Base-by-base conservation (phyloP, 2,113 vertebrate species). In the Octodon degus region DNA sequence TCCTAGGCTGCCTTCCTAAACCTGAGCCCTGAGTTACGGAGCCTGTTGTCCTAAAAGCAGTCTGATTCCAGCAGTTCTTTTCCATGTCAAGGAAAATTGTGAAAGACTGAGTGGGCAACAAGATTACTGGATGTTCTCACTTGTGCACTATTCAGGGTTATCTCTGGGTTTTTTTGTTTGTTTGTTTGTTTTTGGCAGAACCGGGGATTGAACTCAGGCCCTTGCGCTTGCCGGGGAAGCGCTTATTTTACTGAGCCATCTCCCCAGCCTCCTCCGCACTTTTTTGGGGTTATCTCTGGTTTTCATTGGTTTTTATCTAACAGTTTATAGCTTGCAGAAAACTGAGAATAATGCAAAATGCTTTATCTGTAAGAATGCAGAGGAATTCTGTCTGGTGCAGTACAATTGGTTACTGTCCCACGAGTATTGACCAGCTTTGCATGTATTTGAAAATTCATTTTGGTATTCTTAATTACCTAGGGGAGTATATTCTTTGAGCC, bases 21-120 rank as follows among this genome's bases (percentile, higher is more conserved):
- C 58, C 80, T 90, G 67, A 77, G 88, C 92, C 92, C 80, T 87
- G 80, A 80, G 47, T 95, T 93, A 95, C 67, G 9, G 70, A 32
- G 74, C 27, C 83, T 83, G 77, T 85, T 95, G 90, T 96, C 92
- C 97, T 95, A 96, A 95, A 93, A 96, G 77, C 81, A 92, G 27
- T 92, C 67, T 93, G 84, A 94, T 89, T 96, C 40, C 85, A 96
- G 94, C 34, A 94, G 72, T 92, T 97, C 63, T 92, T 94, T 96
- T 84, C 81, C 90, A 72, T 92, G 91, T 96, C 96, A 96, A 90
- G 67, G 82, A 97, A 93, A 97, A 96, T 89, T 96, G 70, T 85
- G 72, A 92, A 97, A 93, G 37, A 96, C 60, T 90, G 63, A 95
- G 93, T 79, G 53, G 43, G 43, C 58, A 74, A 72, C 88, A 80